These are phyloP conservation scores for Erannis defoliaria DNA, from an alignment of 2,888 invertebrate species.

Conservation along the genomic window DNA sequence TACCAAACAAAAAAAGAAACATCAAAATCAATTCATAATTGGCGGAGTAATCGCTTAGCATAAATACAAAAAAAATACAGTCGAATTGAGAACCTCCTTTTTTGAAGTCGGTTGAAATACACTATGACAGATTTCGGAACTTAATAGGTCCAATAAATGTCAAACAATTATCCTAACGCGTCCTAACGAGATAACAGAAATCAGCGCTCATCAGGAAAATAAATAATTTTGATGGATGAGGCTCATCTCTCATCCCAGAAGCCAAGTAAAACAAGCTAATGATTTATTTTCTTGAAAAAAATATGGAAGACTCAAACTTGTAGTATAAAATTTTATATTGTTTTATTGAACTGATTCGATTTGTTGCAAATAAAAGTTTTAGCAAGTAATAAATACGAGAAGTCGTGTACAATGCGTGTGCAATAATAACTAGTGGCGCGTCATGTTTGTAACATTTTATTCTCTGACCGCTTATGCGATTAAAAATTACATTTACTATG, in stretches of 20 bases:
- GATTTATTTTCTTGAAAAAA: slow-evolving; percentile 8
- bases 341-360: not conserved
- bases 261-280: slow-evolving; percentile 2
- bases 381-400: too few species aligned
- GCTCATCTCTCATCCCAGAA: slow-evolving; percentile 2
- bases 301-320: not conserved
- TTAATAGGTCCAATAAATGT: not conserved
- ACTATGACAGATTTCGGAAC: too few species aligned
- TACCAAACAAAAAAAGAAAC: too few species aligned
- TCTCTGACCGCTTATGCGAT: not conserved
- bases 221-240: slow-evolving; percentile 30
- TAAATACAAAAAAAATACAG: too few species aligned
- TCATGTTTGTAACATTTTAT: not conserved
- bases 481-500: not conserved
- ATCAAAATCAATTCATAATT: too few species aligned
- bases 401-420: too few species aligned
- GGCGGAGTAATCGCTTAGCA: too few species aligned
- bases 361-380: not conserved
- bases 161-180: slow-evolving; percentile 7
- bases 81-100: too few species aligned
- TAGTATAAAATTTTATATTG: not conserved
- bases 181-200: slow-evolving; percentile 3
- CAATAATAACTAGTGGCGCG: not conserved
- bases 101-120: too few species aligned
- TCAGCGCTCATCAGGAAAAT: slow-evolving; percentile 9